These are phyloP conservation scores for Leucopternis melanops DNA, from an alignment of 2,113 vertebrate genomes.

Conservation along the genomic window DNA sequence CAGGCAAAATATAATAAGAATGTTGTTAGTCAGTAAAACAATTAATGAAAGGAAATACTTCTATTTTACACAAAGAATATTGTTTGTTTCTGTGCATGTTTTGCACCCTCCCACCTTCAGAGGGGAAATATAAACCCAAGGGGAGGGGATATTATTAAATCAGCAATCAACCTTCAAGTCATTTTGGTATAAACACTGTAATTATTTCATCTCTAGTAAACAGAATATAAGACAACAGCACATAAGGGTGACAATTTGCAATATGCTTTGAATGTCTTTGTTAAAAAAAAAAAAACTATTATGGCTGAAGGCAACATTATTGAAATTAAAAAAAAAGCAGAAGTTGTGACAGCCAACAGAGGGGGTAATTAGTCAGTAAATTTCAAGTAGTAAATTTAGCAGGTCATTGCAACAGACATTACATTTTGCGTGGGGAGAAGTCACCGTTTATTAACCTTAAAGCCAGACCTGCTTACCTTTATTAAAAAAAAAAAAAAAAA, in stretches of 20 bases:
- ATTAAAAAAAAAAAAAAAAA: background rate
- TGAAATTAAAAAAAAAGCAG: background rate
- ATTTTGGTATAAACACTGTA: slow-evolving; percentile 42
- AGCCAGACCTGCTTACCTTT: background rate
- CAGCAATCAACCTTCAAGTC: slow-evolving; percentile 48
- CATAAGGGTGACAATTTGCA: slow-evolving; percentile 46
- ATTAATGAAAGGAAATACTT: slow-evolving; percentile 21
- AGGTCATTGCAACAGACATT: background rate
- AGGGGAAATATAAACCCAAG: slow-evolving; percentile 28
- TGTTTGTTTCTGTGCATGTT: background rate
- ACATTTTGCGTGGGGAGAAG: background rate
- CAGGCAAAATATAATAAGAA: slow-evolving; percentile 28
- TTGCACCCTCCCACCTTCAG: slow-evolving; percentile 20
- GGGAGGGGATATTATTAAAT: slow-evolving; percentile 30
- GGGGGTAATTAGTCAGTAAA: slow-evolving; percentile 8
- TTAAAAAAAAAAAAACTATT: slow-evolving; percentile 13
- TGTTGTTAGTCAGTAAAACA: background rate
- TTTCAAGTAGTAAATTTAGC: slow-evolving; percentile 7
- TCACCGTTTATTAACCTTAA: background rate
- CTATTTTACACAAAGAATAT: slow-evolving; percentile 17
- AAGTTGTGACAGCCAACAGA: background rate
- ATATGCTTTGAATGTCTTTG: slow-evolving; percentile 37
- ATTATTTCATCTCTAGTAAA: slow-evolving; percentile 48
- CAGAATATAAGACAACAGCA: slow-evolving; percentile 38
- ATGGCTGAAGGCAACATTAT: slow-evolving; percentile 11